A percentile compares a stretch with the other conserved stretches of the same genome.
Evolutionary conservation across 2,113 vertebrate species (phyloP).

Genomic region (Podarcis cretensis): DNA sequence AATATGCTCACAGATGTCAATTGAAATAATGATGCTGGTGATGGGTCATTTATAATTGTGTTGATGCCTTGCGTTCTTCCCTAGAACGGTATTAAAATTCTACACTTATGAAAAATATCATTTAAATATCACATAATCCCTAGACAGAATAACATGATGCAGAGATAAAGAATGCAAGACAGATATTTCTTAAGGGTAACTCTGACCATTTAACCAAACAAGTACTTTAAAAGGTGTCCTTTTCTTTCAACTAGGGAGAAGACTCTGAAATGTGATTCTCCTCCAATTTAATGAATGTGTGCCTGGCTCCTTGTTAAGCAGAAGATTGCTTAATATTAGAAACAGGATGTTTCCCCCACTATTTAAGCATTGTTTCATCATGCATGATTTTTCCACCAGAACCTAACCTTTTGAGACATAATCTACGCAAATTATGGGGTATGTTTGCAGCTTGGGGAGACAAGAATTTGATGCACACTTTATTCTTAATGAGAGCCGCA

Average conservation of each 20-base stretch:
- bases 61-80: conserved; percentile 14
- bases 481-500: conserved; percentile 63
- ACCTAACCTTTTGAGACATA: conserved; percentile 52
- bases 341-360: conserved; percentile 41
- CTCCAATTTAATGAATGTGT: conserved; percentile 48
- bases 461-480: conserved; percentile 56
- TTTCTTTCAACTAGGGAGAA: conserved; percentile 42
- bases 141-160: conserved; percentile 25
- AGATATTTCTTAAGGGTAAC: conserved; percentile 34
- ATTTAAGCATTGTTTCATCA: conserved; percentile 56
- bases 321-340: conserved; percentile 55
- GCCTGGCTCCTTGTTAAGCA: conserved; percentile 24
- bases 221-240: background rate
- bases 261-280: conserved; percentile 46
- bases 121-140: conserved; percentile 29
- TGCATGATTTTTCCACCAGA: conserved; percentile 46
- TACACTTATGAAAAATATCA: conserved; percentile 18
- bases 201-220: conserved; percentile 36
- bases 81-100: conserved; percentile 38
- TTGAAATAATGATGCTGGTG: conserved; percentile 59
- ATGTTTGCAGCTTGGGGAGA: conserved; percentile 42
- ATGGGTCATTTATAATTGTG: conserved; percentile 56
- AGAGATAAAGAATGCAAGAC: conserved; percentile 26
- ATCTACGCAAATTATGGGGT: conserved; percentile 67
- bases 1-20: conserved; percentile 50